Percentiles rank a stretch among this genome's conserved stretches.
phyloP scores from a whole-genome alignment of 2,797 vertebrate species.

The Gymnothorax reevesii region DNA sequence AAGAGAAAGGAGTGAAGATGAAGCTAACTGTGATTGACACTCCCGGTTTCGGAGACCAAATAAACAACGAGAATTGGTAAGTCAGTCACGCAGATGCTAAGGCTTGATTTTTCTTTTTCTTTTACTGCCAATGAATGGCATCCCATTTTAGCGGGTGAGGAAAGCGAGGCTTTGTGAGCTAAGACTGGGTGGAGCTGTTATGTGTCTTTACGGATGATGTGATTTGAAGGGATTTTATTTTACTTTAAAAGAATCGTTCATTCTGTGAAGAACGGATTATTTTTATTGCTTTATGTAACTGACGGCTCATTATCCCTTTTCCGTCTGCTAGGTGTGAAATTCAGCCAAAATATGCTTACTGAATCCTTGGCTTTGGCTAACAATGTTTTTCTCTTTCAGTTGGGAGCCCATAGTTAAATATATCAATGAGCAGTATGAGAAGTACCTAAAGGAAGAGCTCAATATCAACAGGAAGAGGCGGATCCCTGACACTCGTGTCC shows the following conservation, averaged over 20 bases:
- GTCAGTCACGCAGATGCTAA: conserved; percentile 3
- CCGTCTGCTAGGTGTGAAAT: not conserved
- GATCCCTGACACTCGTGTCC: conserved; percentile 90
- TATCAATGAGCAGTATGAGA: conserved; percentile 91
- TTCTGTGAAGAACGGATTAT: not conserved
- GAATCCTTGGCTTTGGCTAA: not conserved
- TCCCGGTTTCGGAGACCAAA: conserved; percentile 86
- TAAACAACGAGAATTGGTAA: conserved; percentile 88
- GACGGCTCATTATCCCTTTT: not conserved
- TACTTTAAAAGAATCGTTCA: not conserved
- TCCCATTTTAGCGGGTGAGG: not conserved
- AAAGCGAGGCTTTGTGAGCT: not conserved
- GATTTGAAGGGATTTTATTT: not conserved
- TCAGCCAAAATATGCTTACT: not conserved
- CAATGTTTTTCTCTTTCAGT: conserved; percentile 58
- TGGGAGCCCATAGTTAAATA: conserved; percentile 93
- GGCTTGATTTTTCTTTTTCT: not conserved
- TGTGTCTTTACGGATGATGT: not conserved
- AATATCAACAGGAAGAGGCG: conserved; percentile 86
- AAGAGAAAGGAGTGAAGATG: conserved; percentile 85
- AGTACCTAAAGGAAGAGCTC: conserved; percentile 89
- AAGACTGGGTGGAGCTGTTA: not conserved
- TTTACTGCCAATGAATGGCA: not conserved
- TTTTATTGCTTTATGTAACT: not conserved
- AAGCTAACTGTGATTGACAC: conserved; percentile 87